Conservation (phyloP, 2,888 invertebrate genomes). For the Crocallis elinguaria region DNA sequence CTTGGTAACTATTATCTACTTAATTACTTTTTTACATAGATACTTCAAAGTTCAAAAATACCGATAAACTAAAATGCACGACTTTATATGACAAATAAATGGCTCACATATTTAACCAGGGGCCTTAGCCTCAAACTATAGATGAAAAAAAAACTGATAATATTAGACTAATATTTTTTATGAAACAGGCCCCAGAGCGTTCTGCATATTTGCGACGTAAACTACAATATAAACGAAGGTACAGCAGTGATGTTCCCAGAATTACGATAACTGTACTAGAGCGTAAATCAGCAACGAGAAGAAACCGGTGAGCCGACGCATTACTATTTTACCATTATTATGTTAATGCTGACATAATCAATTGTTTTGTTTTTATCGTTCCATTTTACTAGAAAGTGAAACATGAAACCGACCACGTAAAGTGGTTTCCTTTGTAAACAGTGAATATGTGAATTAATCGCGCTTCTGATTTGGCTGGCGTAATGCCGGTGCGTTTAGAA, state of each 20-base stretch:
- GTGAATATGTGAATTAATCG: conserved; percentile 51
- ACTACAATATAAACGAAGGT: conserved; percentile 8
- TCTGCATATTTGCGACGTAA: not conserved
- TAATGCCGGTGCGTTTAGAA: conserved; percentile 73
- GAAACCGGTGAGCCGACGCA: conserved; percentile 19
- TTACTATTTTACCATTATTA: conserved; percentile 39
- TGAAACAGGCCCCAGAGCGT: too few relatives aligned
- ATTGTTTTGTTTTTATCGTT: conserved; percentile 50
- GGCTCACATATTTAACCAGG: conserved; percentile 1
- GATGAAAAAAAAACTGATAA: too few relatives aligned
- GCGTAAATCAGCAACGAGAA: conserved; percentile 11
- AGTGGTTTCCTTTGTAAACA: conserved; percentile 47
- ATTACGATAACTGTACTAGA: not conserved
- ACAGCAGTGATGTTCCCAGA: conserved; percentile 1
- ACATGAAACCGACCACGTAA: conserved; percentile 56
- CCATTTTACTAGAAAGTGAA: conserved; percentile 70
- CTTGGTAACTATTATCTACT: conserved; percentile 6
- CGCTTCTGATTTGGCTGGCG: conserved; percentile 69
- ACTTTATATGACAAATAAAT: not conserved
- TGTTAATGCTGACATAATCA: conserved; percentile 47
- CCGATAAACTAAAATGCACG: too few relatives aligned
- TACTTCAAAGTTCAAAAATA: not conserved
- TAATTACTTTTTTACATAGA: not conserved
- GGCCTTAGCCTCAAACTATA: too few relatives aligned
- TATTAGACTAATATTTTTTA: too few relatives aligned